phyloP scores from a whole-genome alignment of 2,113 vertebrate species.

The Clarias gariepinus region DNA sequence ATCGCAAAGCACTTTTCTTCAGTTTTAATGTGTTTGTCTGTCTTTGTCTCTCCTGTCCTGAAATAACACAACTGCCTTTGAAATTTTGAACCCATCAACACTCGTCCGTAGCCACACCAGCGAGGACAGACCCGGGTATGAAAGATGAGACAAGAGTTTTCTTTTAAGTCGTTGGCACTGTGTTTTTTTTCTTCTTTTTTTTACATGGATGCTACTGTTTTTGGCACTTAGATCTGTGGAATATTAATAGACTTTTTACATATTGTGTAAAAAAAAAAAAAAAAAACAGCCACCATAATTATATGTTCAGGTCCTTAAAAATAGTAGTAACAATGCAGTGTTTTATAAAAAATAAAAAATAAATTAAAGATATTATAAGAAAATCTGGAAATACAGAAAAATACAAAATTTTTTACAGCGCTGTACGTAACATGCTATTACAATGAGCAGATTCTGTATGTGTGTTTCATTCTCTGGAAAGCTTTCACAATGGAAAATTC shows the following conservation, averaged over 20 bases:
- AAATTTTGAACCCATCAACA: slow-evolving; percentile 47
- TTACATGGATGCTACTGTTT: slow-evolving; percentile 7
- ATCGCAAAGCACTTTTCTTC: slow-evolving; percentile 37
- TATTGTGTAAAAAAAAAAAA: neutral
- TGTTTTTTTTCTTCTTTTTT: neutral
- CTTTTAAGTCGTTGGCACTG: slow-evolving; percentile 1
- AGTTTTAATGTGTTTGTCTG: slow-evolving; percentile 33
- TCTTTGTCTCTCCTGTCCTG: slow-evolving; percentile 49
- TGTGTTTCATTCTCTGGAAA: neutral
- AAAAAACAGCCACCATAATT: neutral
- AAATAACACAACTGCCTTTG: slow-evolving; percentile 50
- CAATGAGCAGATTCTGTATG: no score
- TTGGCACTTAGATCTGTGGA: neutral
- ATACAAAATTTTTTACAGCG: no score
- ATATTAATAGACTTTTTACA: neutral
- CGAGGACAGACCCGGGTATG: slow-evolving; percentile 15
- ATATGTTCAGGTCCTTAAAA: neutral
- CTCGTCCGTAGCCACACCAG: slow-evolving; percentile 26
- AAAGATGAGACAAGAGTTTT: slow-evolving; percentile 35
- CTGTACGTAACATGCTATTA: no score
- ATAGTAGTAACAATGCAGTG: neutral
- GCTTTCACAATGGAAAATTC: neutral
- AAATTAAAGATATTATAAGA: neutral
- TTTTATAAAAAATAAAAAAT: neutral
- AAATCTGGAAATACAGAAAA: no score